Evolutionary conservation across 2,113 vertebrate species (phyloP).

Genomic region (Paraplagusia blochii): DNA sequence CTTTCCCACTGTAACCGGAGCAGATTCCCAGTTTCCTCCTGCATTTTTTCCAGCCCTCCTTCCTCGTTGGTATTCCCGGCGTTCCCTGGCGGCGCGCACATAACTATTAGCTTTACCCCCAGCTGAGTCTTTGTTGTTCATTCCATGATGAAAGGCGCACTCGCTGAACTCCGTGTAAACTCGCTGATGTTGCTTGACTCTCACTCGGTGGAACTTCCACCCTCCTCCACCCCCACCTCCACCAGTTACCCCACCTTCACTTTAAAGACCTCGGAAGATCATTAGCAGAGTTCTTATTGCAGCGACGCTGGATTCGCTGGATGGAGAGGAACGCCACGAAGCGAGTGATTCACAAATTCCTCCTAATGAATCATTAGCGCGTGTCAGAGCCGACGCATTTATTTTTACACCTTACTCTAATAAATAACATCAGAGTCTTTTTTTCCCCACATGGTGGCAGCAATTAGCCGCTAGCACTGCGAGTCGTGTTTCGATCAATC

Average conservation of each 20-base stretch:
- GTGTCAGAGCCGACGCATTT: too few species aligned
- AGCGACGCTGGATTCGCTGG: background rate
- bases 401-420: too few species aligned
- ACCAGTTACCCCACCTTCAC: too few species aligned
- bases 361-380: too few species aligned
- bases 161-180: conserved; percentile 54
- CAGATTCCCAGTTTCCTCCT: conserved; percentile 28
- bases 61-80: conserved; percentile 37
- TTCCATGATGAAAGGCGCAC: conserved; percentile 45
- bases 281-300: conserved; percentile 8
- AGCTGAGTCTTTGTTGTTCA: conserved; percentile 44
- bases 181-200: background rate
- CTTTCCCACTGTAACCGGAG: conserved; percentile 48
- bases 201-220: background rate
- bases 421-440: too few species aligned
- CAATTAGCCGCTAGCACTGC: too few species aligned
- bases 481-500: too few species aligned
- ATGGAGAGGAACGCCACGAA: too few species aligned
- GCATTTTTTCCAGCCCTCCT: conserved; percentile 12
- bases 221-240: too few species aligned
- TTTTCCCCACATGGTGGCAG: too few species aligned
- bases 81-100: conserved; percentile 20
- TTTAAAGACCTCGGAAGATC: conserved; percentile 4
- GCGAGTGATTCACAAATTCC: too few species aligned
- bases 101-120: conserved; percentile 43